Percentiles rank a stretch among this genome's conserved stretches.
phyloP scores from a whole-genome alignment of 2,797 vertebrate species.

The Coilia nasus region DNA sequence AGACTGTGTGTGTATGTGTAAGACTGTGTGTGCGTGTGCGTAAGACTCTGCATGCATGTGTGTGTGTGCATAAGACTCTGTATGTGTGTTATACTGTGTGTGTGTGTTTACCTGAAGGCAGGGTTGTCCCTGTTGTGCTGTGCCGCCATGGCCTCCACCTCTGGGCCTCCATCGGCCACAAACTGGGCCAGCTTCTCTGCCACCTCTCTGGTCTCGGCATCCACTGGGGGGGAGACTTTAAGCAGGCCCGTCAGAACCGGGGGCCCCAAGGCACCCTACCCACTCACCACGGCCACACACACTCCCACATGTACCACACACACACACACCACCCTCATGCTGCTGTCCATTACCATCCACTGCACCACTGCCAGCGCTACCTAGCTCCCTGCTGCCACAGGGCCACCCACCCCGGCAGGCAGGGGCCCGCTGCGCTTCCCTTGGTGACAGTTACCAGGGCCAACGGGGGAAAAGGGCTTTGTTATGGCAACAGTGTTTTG shows the following conservation, averaged over 20 bases:
- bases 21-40: too few species aligned
- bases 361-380: slow-evolving; percentile 56
- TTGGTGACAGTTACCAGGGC: slow-evolving; percentile 6
- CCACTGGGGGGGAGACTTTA: slow-evolving; percentile 99
- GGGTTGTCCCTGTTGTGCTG: slow-evolving; percentile 89
- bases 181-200: slow-evolving; percentile 91
- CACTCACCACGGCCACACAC: slow-evolving; percentile 81
- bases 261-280: slow-evolving; percentile 88
- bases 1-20: too few species aligned
- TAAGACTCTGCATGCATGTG: not conserved
- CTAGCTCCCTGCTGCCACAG: slow-evolving; percentile 86
- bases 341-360: too few species aligned
- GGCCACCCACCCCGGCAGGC: slow-evolving; percentile 78
- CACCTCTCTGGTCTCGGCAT: slow-evolving; percentile 85
- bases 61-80: not conserved
- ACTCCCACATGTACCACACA: too few species aligned
- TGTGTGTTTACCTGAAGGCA: slow-evolving; percentile 81
- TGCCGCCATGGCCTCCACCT: slow-evolving; percentile 90
- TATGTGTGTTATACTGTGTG: not conserved
- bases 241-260: slow-evolving; percentile 69
- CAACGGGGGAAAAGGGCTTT: not conserved
- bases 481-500: not conserved
- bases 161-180: slow-evolving; percentile 91
- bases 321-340: too few species aligned
- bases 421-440: slow-evolving; percentile 65